phyloP scores from a whole-genome alignment of 2,888 invertebrate genomes.

The Diaprepes abbreviatus region DNA sequence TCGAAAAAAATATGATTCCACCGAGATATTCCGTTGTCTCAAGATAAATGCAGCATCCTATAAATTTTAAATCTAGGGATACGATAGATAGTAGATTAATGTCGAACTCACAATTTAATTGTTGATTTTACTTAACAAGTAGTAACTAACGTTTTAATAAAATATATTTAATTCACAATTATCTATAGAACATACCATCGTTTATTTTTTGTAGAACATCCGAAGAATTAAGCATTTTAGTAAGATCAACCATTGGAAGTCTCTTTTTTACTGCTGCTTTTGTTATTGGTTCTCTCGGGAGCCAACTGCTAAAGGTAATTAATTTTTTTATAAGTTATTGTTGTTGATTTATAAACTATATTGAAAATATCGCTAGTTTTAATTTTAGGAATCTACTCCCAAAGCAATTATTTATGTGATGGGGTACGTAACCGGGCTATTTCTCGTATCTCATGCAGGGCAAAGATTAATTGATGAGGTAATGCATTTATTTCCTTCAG shows the following conservation, averaged over 20 bases:
- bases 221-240: constrained; percentile 30
- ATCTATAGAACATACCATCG: too few species aligned
- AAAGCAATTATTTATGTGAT: constrained; percentile 44
- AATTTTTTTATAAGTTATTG: not conserved
- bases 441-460: constrained; percentile 50
- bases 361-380: not conserved
- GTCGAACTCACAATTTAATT: too few species aligned
- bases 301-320: constrained; percentile 47
- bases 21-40: too few species aligned
- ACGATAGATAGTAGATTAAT: too few species aligned
- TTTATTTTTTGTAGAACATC: constrained; percentile 43
- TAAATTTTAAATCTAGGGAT: too few species aligned
- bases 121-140: too few species aligned
- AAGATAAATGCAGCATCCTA: too few species aligned
- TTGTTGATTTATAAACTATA: not conserved
- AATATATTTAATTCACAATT: too few species aligned
- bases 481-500: too few species aligned
- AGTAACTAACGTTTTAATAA: too few species aligned
- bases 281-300: constrained; percentile 48
- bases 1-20: too few species aligned
- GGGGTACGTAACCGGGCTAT: constrained; percentile 47
- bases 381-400: constrained; percentile 42
- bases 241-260: constrained; percentile 43
- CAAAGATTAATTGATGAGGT: constrained; percentile 51
- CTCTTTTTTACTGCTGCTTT: constrained; percentile 44